Percentiles rank a stretch among this genome's conserved stretches.
Conservation (phyloP, 2,113 vertebrate genomes). For the Isurus oxyrinchus region DNA sequence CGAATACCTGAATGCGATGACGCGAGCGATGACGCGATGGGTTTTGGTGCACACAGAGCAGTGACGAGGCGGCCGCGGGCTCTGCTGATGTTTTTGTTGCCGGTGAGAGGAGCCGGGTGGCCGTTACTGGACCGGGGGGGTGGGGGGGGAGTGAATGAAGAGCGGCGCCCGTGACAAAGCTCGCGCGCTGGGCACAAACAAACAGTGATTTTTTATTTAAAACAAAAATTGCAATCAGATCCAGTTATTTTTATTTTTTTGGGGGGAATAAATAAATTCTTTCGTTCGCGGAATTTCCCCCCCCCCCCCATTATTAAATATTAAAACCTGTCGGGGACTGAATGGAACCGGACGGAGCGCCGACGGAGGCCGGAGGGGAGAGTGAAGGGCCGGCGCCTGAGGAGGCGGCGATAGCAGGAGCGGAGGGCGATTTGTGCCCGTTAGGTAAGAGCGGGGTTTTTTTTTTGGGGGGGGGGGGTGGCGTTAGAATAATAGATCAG, state of each 20-base stretch:
- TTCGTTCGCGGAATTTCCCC: neutral
- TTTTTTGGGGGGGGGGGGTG: neutral
- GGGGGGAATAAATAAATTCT: neutral
- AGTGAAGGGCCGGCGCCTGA: neutral
- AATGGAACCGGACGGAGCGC: constrained; percentile 25
- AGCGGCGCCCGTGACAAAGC: neutral
- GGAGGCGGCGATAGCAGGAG: neutral
- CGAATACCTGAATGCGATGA: neutral
- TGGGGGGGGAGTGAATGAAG: neutral
- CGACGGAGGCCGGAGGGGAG: constrained; percentile 23
- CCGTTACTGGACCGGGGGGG: neutral
- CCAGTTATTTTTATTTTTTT: neutral
- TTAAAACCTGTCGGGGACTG: neutral
- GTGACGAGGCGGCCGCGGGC: neutral
- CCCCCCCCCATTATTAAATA: neutral
- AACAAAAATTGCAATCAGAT: neutral
- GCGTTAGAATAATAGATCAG: neutral
- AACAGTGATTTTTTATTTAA: neutral
- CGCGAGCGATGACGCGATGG: neutral
- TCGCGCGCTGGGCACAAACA: neutral
- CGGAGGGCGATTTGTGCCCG: neutral
- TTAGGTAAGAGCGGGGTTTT: neutral
- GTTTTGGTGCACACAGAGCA: neutral
- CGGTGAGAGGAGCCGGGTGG: constrained; percentile 19
- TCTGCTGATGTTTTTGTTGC: constrained; percentile 9